A percentile compares a stretch with the other conserved stretches of the same genome.
Conservation (phyloP, 2,888 invertebrate genomes). For the Nemoura dubitans region DNA sequence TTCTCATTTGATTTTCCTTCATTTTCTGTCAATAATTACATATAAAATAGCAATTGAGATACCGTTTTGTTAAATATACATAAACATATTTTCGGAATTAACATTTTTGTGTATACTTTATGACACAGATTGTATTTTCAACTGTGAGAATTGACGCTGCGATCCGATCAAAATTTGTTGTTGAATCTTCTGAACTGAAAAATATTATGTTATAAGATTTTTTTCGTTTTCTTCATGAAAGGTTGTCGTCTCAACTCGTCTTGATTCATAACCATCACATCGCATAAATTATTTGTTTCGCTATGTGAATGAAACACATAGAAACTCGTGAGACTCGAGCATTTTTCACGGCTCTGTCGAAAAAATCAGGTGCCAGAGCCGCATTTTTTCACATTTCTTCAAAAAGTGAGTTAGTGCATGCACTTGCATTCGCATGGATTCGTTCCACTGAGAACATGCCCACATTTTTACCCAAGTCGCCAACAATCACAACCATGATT, state of each 20-base stretch:
- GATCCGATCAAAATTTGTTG: too few species aligned
- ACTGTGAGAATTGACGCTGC: too few species aligned
- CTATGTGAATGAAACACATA: not conserved
- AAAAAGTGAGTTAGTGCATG: not conserved
- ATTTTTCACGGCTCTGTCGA: not conserved
- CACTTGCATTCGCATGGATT: not conserved
- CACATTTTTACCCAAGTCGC: not conserved
- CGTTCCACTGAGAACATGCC: not conserved
- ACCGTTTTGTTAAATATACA: too few species aligned
- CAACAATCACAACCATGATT: not conserved
- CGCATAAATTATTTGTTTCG: not conserved
- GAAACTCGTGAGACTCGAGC: not conserved
- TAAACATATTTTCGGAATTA: too few species aligned
- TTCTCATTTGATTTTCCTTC: too few species aligned
- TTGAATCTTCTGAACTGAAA: too few species aligned
- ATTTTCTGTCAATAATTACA: too few species aligned
- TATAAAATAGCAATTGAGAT: too few species aligned
- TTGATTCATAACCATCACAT: not conserved
- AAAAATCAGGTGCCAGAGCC: not conserved
- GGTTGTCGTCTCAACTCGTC: too few species aligned
- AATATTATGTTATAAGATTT: too few species aligned
- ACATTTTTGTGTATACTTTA: too few species aligned
- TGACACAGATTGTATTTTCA: too few species aligned
- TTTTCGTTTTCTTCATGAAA: not conserved
- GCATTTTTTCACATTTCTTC: not conserved